phyloP scores from a whole-genome alignment of 2,797 vertebrate genomes.

The Lagorchestes hirsutus region DNA sequence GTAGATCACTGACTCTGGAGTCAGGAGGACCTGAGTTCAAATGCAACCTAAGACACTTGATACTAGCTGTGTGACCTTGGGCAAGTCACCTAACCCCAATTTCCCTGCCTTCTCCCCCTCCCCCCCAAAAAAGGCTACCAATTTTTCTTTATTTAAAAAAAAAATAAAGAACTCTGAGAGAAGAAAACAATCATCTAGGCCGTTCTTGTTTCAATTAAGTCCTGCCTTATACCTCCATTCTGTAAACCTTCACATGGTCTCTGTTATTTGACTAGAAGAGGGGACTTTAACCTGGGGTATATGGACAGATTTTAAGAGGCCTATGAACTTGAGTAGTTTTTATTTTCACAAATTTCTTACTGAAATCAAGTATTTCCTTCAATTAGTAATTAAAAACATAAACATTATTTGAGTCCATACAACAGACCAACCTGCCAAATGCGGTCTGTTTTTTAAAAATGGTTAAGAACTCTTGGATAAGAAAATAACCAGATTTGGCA shows the following conservation, averaged over 20 bases:
- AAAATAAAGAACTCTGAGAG: neutral
- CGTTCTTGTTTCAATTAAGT: neutral
- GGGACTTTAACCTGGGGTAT: neutral
- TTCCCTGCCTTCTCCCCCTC: too few species aligned
- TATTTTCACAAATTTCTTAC: too few species aligned
- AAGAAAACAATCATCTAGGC: neutral
- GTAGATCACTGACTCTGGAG: too few species aligned
- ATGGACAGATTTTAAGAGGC: neutral
- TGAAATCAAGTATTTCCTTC: neutral
- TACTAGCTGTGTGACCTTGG: too few species aligned
- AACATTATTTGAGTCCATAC: neutral
- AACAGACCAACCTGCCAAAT: neutral
- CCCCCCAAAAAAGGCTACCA: neutral
- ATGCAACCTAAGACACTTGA: too few species aligned
- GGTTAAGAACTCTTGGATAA: neutral
- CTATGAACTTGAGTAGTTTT: neutral
- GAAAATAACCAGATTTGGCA: neutral
- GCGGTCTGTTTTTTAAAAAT: neutral
- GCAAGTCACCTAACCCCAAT: too few species aligned
- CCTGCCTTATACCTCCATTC: neutral
- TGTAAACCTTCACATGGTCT: neutral
- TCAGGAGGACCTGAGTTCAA: too few species aligned
- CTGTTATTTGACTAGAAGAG: neutral
- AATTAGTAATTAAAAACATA: neutral
- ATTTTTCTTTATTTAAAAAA: neutral